A percentile compares a stretch with the other conserved stretches of the same genome.
Evolutionary conservation across 2,113 vertebrate genomes (phyloP).

Genomic region (Danionella cerebrum): DNA sequence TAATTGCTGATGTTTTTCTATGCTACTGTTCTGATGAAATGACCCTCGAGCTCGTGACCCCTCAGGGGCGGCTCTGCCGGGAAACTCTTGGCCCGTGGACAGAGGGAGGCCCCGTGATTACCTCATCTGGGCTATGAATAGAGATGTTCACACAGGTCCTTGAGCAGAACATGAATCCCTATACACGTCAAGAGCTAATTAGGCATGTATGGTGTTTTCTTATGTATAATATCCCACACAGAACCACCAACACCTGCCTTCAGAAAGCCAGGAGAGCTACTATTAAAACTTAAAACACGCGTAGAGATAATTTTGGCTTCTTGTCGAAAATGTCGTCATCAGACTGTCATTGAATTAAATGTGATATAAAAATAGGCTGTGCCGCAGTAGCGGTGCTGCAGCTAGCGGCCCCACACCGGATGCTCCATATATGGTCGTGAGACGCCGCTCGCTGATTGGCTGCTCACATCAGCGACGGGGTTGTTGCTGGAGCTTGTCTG

Average conservation of each 20-base stretch:
- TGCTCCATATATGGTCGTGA: slow-evolving; percentile 57
- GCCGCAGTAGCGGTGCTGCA: slow-evolving; percentile 12
- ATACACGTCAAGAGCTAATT: neutral
- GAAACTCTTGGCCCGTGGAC: slow-evolving; percentile 43
- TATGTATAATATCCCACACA: neutral
- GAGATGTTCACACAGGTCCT: slow-evolving; percentile 15
- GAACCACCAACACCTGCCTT: neutral
- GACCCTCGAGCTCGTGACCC: neutral
- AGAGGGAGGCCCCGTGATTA: slow-evolving; percentile 21
- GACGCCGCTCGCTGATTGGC: slow-evolving; percentile 49
- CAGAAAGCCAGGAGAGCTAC: neutral
- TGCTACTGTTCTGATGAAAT: too few relatives aligned
- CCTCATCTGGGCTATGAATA: slow-evolving; percentile 25
- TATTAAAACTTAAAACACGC: neutral
- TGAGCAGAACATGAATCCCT: neutral
- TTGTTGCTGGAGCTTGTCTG: slow-evolving; percentile 54
- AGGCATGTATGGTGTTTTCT: neutral
- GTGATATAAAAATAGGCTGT: slow-evolving; percentile 28
- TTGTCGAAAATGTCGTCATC: slow-evolving; percentile 11
- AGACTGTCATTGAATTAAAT: slow-evolving; percentile 18
- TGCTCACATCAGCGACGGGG: slow-evolving; percentile 42
- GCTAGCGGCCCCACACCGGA: slow-evolving; percentile 44
- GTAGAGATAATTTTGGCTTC: neutral
- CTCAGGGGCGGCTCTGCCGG: slow-evolving; percentile 50
- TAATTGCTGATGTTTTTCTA: neutral